phyloP scores from a whole-genome alignment of 2,113 vertebrate species.

The Eonycteris spelaea region DNA sequence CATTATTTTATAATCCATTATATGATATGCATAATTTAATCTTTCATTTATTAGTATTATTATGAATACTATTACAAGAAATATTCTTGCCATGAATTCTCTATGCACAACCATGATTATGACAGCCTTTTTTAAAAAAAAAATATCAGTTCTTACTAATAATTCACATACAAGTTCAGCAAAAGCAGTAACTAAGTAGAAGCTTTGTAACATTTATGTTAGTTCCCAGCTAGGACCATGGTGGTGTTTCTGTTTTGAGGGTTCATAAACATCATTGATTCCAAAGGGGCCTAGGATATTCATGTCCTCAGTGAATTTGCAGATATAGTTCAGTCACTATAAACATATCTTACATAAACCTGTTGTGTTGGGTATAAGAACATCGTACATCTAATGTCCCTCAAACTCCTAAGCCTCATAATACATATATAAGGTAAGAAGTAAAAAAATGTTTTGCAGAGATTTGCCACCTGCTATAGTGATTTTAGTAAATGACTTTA shows the following conservation, averaged over 20 bases:
- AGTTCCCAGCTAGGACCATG: background rate
- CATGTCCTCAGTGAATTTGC: background rate
- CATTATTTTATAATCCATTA: background rate
- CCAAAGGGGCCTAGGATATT: background rate
- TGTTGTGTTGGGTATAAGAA: background rate
- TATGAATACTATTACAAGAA: background rate
- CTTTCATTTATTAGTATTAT: background rate
- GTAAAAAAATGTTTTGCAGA: background rate
- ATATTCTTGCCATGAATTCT: background rate
- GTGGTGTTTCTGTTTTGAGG: background rate
- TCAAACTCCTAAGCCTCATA: background rate
- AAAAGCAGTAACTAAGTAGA: background rate
- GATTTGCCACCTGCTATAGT: background rate
- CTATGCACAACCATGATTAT: background rate
- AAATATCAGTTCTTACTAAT: background rate
- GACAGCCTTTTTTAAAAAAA: background rate
- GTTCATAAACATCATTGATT: background rate
- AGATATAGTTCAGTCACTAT: background rate
- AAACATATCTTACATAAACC: background rate
- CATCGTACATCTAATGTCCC: background rate
- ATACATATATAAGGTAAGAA: background rate
- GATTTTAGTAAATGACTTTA: conserved; percentile 23
- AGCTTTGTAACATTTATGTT: background rate
- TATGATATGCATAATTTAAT: background rate
- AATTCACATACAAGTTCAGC: background rate